Percentiles rank a stretch among this genome's conserved stretches.
phyloP scores from a whole-genome alignment of 2,797 vertebrate species.

The Gila robusta region DNA sequence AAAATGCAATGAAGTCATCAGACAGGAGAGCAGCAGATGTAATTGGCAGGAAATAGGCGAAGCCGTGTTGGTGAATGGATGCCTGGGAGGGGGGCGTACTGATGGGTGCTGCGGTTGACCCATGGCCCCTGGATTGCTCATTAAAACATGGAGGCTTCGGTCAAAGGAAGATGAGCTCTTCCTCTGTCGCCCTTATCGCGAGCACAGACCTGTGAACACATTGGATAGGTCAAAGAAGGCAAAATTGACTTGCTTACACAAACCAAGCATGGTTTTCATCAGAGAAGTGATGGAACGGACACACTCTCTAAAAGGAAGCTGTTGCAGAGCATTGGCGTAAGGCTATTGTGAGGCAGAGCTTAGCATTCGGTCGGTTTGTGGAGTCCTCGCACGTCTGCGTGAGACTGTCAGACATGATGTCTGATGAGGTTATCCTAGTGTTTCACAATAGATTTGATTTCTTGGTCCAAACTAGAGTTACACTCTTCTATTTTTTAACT shows the following conservation, averaged over 20 bases:
- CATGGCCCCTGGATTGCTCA: constrained; percentile 47
- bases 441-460: constrained; percentile 10
- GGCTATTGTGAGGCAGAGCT: constrained; percentile 33
- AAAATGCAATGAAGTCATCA: constrained; percentile 67
- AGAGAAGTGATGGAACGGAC: constrained; percentile 43
- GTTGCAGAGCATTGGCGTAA: constrained; percentile 34
- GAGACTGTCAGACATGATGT: constrained; percentile 22
- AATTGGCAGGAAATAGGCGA: constrained; percentile 69
- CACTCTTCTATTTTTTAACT: background rate
- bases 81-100: background rate
- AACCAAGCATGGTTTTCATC: constrained; percentile 44
- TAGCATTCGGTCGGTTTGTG: constrained; percentile 21
- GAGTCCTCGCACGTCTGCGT: constrained; percentile 41
- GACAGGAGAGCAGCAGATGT: constrained; percentile 66
- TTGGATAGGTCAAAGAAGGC: constrained; percentile 33
- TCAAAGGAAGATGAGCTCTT: constrained; percentile 33
- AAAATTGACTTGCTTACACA: constrained; percentile 40
- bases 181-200: constrained; percentile 22
- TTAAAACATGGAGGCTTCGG: constrained; percentile 44
- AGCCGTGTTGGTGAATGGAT: constrained; percentile 52
- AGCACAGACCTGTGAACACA: constrained; percentile 43
- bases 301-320: constrained; percentile 39
- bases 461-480: background rate
- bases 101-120: constrained; percentile 28
- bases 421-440: constrained; percentile 36